A percentile compares a stretch with the other conserved stretches of the same genome.
Conservation (phyloP, 2,888 invertebrate species). For the Chironomus tentans region DNA sequence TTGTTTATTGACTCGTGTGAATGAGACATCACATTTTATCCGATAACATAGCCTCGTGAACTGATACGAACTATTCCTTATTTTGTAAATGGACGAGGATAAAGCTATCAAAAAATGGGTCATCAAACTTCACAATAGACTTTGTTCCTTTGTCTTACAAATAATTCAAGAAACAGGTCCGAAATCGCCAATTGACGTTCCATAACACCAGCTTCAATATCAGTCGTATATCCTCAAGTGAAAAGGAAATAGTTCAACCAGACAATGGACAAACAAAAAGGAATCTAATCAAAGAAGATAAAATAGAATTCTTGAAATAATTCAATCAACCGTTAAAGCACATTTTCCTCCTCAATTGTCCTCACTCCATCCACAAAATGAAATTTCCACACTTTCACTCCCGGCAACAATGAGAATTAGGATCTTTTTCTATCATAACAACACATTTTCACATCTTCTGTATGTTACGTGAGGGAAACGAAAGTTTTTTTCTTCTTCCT, state of each 20-base stretch:
- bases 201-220: background rate
- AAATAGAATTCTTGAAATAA: background rate
- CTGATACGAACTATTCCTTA: too few species aligned
- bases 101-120: too few species aligned
- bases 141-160: too few species aligned
- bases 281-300: conserved; percentile 21
- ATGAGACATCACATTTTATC: too few species aligned
- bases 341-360: conserved; percentile 6
- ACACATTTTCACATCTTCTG: background rate
- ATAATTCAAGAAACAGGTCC: too few species aligned
- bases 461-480: background rate
- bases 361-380: background rate
- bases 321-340: conserved; percentile 24
- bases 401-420: background rate
- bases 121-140: too few species aligned
- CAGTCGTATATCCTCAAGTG: background rate
- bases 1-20: too few species aligned
- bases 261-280: conserved; percentile 21
- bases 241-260: background rate
- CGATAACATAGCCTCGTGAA: too few species aligned
- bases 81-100: too few species aligned
- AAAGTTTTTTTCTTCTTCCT: background rate
- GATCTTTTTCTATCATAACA: background rate
- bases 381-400: background rate
- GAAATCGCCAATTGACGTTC: too few species aligned